Base-by-base conservation (phyloP, 2,888 invertebrate genomes). In the Notocelia uddmanniana region DNA sequence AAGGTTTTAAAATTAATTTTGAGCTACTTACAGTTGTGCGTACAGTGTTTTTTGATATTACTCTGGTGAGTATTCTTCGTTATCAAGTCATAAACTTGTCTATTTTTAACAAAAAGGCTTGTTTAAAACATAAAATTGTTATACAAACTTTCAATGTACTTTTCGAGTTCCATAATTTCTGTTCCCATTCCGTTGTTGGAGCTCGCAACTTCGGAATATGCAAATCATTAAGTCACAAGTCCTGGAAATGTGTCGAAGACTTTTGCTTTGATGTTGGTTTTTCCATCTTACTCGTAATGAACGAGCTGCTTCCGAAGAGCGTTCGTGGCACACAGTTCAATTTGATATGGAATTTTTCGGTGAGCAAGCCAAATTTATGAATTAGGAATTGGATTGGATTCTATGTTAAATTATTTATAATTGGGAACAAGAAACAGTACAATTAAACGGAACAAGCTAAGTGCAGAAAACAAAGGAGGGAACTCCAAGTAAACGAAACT, bases 201-300 rank as follows among this genome's bases (percentile, higher is more conserved):
- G 37, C 37, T 37, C 13, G n/a, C n/a, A 45, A 45, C 45, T 45
- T 45, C n/a, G n/a, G 15, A 45, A 45, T 45, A 45, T 45, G 45
- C 45, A 45, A 45, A 45, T 45, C 45, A 45, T 45, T n/a, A n/a
- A 45, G 45, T 45, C 15, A 45, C 45, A 45, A 41, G 45, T n/a
- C 45, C n/a, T 45, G n/a, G n/a, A n/a, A 45, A 45, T n/a, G n/a
- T 37, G 37, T 8, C 15, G 41, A 41, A 15, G 45, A 45, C 2
- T n/a, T 45, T 45, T n/a, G 15, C n/a, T 45, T n/a, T n/a, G 45
- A 45, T n/a, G 45, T 45, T 13, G 8, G 45, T n/a, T 45, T 37
- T n/a, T 45, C 1, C 45, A 13, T n/a, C n/a, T n/a, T n/a, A n/a
- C n/a, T n/a, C 6, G 3, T n/a, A n/a, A 41, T 15, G 41, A n/a